Evolutionary conservation across 2,113 vertebrate species (phyloP).

Genomic region (Callaeas wilsoni): DNA sequence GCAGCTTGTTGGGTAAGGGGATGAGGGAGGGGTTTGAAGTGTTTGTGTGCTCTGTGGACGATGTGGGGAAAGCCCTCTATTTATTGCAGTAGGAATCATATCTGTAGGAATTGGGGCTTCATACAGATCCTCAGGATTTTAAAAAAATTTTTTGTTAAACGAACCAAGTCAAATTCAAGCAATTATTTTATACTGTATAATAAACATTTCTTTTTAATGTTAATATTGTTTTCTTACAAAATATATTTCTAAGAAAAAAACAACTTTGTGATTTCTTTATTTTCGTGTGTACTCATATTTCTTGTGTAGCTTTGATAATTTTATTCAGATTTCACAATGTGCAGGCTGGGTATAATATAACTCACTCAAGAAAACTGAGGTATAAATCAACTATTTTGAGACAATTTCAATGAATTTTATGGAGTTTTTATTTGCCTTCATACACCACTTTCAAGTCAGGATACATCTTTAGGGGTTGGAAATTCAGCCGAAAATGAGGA

Average conservation of each 20-base stretch:
- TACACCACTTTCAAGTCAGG: neutral
- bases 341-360: neutral
- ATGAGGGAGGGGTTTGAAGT: neutral
- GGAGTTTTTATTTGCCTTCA: neutral
- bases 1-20: neutral
- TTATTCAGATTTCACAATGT: neutral
- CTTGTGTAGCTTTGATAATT: neutral
- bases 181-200: slow-evolving; percentile 74
- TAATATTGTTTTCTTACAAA: slow-evolving; percentile 71
- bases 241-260: slow-evolving; percentile 74
- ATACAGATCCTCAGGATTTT: slow-evolving; percentile 55
- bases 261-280: neutral
- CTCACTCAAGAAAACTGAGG: neutral
- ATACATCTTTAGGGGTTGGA: neutral
- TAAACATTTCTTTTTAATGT: slow-evolving; percentile 69
- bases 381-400: neutral
- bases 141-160: neutral
- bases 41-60: neutral
- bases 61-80: neutral
- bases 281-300: neutral
- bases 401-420: neutral
- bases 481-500: neutral
- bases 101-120: neutral
- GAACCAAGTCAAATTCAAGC: slow-evolving; percentile 39
- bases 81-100: neutral